Evolutionary conservation across 2,113 vertebrate genomes (phyloP), one percentile per base, ranked within the genome.

Genomic region (Tragelaphus imberbis): DNA sequence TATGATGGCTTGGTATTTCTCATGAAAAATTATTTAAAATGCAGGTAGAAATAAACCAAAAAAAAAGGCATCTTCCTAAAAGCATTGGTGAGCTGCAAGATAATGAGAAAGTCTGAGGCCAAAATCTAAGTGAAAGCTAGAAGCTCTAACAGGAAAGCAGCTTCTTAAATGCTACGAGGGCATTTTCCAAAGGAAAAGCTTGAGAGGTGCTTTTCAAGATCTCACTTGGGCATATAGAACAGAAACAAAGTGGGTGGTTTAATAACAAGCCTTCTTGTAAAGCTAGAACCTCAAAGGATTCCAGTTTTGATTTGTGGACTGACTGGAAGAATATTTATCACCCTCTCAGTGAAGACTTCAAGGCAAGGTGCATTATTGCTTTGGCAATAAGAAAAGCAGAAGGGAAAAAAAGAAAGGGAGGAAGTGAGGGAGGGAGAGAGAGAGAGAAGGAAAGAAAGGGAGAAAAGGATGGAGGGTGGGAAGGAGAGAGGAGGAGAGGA

Each of bases 181-280:
- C 51, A 77, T 88, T 96, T 95, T 88, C 93, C 95, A 94, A 96
- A 95, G 92, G 36, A 59, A 61, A 77, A 90, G 92, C 56, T 85
- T 75, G 49, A 96, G 75, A 58, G 75, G 80, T n/a, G 84, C 93
- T 96, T 97, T 96, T 75, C 80, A 88, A 77, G 84, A 93, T 77
- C 94, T 95, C 75, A 44, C 95, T 86, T 79, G 33, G 36, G 27
- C 5, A 15, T 47, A 15, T 1, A 63, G 80, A 92, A 90, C 28
- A 94, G 86, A 94, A 81, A 90, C 90, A 94, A 90, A 14, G 65
- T 96, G 91, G 95, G 95, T 98, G 95, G 94, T 94, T 94, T 96
- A 97, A 88, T 61, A 92, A 82, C 13, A 89, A 80, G 14, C 25
- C 27, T 79, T 88, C 80, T 59, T 30, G 33, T 92, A 95, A 88